A percentile compares a stretch with the other conserved stretches of the same genome.
phyloP scores from a whole-genome alignment of 2,888 invertebrate genomes.

The Chalcosyrphus nemorum region DNA sequence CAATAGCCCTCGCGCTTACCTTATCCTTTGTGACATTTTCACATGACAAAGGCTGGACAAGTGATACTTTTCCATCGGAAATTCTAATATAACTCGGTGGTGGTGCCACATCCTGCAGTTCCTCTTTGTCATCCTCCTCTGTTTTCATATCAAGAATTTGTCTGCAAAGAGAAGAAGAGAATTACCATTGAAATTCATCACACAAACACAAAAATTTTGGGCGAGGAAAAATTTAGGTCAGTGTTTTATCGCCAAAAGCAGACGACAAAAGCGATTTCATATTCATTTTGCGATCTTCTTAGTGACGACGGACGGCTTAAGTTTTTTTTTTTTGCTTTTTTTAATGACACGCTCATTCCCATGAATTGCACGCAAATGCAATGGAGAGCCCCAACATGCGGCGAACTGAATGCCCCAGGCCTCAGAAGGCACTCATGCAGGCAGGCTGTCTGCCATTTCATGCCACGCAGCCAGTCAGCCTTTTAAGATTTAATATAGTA shows the following conservation, averaged over 20 bases:
- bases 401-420: conserved; percentile 56
- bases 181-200: conserved; percentile 24
- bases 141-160: conserved; percentile 69
- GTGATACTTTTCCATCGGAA: conserved; percentile 74
- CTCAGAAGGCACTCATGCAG: conserved; percentile 63
- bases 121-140: conserved; percentile 71
- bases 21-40: conserved; percentile 67
- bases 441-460: conserved; percentile 64
- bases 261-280: conserved; percentile 44
- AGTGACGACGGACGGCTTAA: conserved; percentile 29
- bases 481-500: conserved; percentile 33
- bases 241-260: conserved; percentile 40
- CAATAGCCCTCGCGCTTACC: conserved; percentile 53
- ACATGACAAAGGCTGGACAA: conserved; percentile 69
- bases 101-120: conserved; percentile 73
- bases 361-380: conserved; percentile 2
- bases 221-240: conserved; percentile 58
- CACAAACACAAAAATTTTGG: conserved; percentile 10
- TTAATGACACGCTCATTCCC: conserved; percentile 63
- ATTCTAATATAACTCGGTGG: conserved; percentile 73
- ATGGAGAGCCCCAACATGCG: conserved; percentile 49
- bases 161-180: conserved; percentile 41
- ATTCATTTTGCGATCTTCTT: conserved; percentile 59
- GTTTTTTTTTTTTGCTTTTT: conserved; percentile 35
- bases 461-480: conserved; percentile 4